phyloP scores from a whole-genome alignment of 2,888 invertebrate species.

The Tetranychus piercei region DNA sequence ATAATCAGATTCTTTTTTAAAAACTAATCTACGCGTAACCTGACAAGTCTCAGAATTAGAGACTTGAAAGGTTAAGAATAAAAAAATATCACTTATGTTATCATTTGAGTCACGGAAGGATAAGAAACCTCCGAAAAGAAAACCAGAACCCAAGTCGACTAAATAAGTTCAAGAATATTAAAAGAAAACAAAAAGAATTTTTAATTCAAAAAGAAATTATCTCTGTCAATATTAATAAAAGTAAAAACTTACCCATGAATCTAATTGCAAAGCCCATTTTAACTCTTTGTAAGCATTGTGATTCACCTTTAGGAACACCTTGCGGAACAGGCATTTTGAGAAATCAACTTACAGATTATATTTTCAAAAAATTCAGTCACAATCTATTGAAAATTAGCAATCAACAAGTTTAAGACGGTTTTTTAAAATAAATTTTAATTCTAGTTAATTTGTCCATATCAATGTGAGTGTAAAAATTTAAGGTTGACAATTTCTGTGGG shows the following conservation, averaged over 20 bases:
- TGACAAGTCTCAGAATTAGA: no score
- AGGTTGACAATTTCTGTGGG: no score
- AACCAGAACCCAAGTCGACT: neutral
- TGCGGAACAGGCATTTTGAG: slow-evolving; percentile 2
- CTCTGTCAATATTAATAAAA: neutral
- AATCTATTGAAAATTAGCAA: neutral
- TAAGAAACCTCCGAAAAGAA: slow-evolving; percentile 15
- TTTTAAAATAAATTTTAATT: no score
- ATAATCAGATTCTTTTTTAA: no score
- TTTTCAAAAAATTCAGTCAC: neutral
- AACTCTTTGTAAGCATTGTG: neutral
- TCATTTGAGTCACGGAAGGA: slow-evolving; percentile 53
- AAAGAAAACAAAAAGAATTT: neutral
- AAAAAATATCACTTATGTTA: no score
- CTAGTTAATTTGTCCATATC: no score
- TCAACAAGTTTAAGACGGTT: neutral
- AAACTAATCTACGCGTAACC: no score
- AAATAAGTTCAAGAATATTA: neutral
- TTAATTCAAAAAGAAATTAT: neutral
- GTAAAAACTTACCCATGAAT: slow-evolving; percentile 57
- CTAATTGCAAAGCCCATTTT: slow-evolving; percentile 67
- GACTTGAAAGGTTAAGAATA: no score
- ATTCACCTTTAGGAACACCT: neutral
- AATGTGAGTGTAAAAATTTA: no score
- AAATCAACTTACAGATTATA: neutral